These are phyloP conservation scores for Falco naumanni DNA, from an alignment of 2,797 vertebrate species.

Conservation along the genomic window DNA sequence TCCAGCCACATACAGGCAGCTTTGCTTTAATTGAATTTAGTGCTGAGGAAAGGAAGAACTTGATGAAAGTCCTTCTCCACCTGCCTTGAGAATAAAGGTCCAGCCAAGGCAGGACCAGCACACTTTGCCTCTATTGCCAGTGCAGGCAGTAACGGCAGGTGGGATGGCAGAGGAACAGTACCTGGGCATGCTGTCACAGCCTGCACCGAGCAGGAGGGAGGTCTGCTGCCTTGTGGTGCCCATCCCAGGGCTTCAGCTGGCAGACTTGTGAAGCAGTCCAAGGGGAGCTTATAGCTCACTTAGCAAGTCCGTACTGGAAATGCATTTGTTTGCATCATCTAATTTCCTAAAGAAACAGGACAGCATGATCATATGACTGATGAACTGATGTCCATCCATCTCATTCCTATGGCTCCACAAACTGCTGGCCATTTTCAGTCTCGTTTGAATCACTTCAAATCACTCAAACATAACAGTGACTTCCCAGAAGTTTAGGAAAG, in stretches of 20 bases:
- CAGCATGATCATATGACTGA: not conserved
- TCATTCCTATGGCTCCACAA: not conserved
- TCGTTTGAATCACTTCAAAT: not conserved
- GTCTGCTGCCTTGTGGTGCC: not conserved
- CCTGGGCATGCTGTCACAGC: not conserved
- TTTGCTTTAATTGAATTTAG: constrained; percentile 26
- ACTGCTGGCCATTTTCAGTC: not conserved
- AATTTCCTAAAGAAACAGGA: not conserved
- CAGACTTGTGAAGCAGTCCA: not conserved
- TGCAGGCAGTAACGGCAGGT: not conserved
- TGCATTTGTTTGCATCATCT: not conserved
- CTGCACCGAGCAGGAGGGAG: not conserved
- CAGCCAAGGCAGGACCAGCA: not conserved
- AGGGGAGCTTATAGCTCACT: not conserved
- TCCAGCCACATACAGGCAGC: not conserved
- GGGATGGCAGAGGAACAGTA: not conserved
- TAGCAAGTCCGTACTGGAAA: not conserved
- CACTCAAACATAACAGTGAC: not conserved
- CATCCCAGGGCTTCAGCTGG: not conserved
- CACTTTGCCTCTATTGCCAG: not conserved
- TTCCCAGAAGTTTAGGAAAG: not conserved
- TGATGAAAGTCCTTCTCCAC: not conserved
- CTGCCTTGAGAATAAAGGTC: not conserved
- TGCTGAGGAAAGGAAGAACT: not conserved
- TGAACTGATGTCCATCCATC: not conserved